Base-by-base conservation (phyloP, 2,113 vertebrate species). In the Riparia riparia region DNA sequence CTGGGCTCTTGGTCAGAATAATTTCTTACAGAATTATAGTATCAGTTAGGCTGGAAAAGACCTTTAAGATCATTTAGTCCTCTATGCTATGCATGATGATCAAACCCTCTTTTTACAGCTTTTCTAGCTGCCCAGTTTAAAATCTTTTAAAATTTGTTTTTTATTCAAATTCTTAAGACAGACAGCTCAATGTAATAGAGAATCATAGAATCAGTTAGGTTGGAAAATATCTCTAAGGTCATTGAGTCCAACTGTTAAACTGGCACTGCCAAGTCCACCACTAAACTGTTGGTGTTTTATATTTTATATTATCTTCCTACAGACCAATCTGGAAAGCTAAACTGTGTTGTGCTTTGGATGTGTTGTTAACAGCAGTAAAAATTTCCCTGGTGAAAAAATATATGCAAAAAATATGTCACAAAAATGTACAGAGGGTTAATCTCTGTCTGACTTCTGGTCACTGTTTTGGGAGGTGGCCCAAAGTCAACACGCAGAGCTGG, bases 351-450 rank as follows among this genome's bases (percentile, higher is more conserved):
- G 42, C n/a, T 78, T 73, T 91, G n/a, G 12, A 29, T 77, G 24
- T 45, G 21, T n/a, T 81, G 5, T 73, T 78, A 90, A 49, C 20
- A 84, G 50, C 60, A 82, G 51, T 37, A 82, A 95, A 77, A 63
- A 84, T 50, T 64, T 65, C 42, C 21, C 10, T 22, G 8, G 16
- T 65, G 31, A 47, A 37, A 37, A 37, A 37, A 37, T 37, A 37
- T 37, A 37, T 32, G 47, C 26, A 53, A 83, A 81, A 89, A 93
- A n/a, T 12, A 2, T 17, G 26, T 25, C 12, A 37, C 34, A 76
- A 60, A 84, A 68, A 58, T 11, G 22, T 44, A 12, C 7, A 50
- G 58, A 60, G 16, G 8, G 6, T 41, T 85, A 9, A 58, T 80
- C 29, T 65, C 19, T 89, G 39, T 42, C 68, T 73, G 26, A 42